A percentile compares a stretch with the other conserved stretches of the same genome.
These are phyloP conservation scores for Mythimna impura DNA, from an alignment of 2,888 invertebrate species.

Conservation along the genomic window DNA sequence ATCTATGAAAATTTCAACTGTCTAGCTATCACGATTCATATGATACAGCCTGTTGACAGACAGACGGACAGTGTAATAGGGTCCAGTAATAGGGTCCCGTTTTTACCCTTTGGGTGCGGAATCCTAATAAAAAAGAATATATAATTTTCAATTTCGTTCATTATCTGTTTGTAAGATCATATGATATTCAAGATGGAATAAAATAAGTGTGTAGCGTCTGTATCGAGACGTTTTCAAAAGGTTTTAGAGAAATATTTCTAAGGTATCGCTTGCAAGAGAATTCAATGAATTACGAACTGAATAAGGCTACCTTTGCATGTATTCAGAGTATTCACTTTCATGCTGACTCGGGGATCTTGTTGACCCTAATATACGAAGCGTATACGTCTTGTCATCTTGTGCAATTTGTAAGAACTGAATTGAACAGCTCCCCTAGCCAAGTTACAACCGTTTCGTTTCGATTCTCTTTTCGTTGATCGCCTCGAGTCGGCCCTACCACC, in stretches of 20 bases:
- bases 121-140: neutral
- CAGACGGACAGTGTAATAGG: too few relatives aligned
- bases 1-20: too few relatives aligned
- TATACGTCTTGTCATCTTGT: conserved; percentile 41
- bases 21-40: too few relatives aligned
- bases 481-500: too few relatives aligned
- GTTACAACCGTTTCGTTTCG: too few relatives aligned
- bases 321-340: conserved; percentile 29
- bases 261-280: conserved; percentile 30
- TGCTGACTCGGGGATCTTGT: conserved; percentile 51
- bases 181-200: conserved; percentile 16
- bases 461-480: too few relatives aligned
- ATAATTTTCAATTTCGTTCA: conserved; percentile 8
- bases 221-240: conserved; percentile 6
- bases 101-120: too few relatives aligned
- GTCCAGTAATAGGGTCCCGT: too few relatives aligned
- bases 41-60: too few relatives aligned
- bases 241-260: conserved; percentile 3
- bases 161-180: conserved; percentile 27
- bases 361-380: conserved; percentile 17
- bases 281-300: conserved; percentile 28
- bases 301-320: conserved; percentile 20
- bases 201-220: neutral
- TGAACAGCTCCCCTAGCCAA: too few relatives aligned
- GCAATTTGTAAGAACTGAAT: conserved; percentile 40